Evolutionary conservation across 92 coral and sea anemone genomes (phyloP), one percentile per base, ranked within the genome.

Genomic region (Epizoanthus stellaris): DNA sequence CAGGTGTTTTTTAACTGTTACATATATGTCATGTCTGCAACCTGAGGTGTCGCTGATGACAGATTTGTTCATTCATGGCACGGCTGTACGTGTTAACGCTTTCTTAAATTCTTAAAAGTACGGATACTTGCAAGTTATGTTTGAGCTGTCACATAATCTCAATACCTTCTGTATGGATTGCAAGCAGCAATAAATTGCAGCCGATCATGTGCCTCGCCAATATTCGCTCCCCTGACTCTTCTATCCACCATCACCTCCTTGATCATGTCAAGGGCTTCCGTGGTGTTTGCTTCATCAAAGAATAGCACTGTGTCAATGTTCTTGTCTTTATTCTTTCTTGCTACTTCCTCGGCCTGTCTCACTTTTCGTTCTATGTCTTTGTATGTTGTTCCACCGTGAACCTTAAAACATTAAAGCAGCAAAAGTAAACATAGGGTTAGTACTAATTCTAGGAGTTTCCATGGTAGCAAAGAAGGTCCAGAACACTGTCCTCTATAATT

Each of bases 211-310:
- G 86, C 95, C 53, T 20, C 92, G 38, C 93, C 91, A 60, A 94
- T 74, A 8, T 84, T 88, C 56, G 89, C 91, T 14, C 98, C 98
- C 64, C 89, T 76, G 42, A 94, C 80, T 71, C 95, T 86, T 15
- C 95, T 88, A 87, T 94, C 98, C 42, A 94, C 98, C 98, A 94
- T 94, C 8, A 93, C 86, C 74, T 93, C 97, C 73, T 93, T 93
- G 36, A 93, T 91, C 89, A 93, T 87, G 43, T 81, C 91, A 15
- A 94, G 90, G 19, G 98, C 98, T 19, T 94, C 95, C 2, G 98
- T 94, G 11, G 98, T 93, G 79, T 93, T 93, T 63, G 94, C 97
- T 67, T 93, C 97, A 83, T 93, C 97, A 80, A 93, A 93, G 86
- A 93, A 93, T 49, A 93, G 23, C 59, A 91, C 91, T 2, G 97